Evolutionary conservation across 2,113 vertebrate species (phyloP).

Genomic region (Hucho hucho): DNA sequence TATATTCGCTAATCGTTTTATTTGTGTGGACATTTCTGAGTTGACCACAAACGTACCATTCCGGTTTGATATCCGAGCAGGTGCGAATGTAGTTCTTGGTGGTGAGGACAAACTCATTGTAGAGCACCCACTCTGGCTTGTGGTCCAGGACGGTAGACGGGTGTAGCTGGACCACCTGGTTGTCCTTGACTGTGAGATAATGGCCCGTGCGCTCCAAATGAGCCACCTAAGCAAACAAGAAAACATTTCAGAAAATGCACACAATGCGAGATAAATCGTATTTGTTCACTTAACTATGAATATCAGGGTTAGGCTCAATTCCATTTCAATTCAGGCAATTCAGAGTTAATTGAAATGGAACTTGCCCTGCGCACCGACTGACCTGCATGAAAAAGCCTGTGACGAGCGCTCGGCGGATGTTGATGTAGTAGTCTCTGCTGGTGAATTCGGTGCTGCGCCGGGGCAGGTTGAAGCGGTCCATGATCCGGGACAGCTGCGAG

Average conservation of each 20-base stretch:
- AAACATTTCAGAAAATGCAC: too few species aligned
- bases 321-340: too few species aligned
- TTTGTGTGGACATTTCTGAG: too few species aligned
- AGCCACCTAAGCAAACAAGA: constrained; percentile 73
- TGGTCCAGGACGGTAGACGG: constrained; percentile 96
- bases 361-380: neutral
- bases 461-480: constrained; percentile 99
- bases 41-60: constrained; percentile 42
- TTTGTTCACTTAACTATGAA: too few species aligned
- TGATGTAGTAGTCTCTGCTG: constrained; percentile 99
- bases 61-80: constrained; percentile 94
- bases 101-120: constrained; percentile 97
- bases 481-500: constrained; percentile 98
- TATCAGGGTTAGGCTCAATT: too few species aligned
- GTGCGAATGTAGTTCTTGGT: constrained; percentile 98
- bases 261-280: too few species aligned
- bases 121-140: constrained; percentile 97
- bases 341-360: too few species aligned
- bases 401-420: constrained; percentile 96
- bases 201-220: constrained; percentile 95
- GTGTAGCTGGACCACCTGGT: constrained; percentile 97
- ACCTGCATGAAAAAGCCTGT: constrained; percentile 99
- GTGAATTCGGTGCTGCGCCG: constrained; percentile 98
- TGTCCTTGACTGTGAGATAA: constrained; percentile 96
- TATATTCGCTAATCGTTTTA: too few species aligned